A percentile compares a stretch with the other conserved stretches of the same genome.
Conservation (phyloP, 2,888 invertebrate species). For the Caenorhabditis sinica region DNA sequence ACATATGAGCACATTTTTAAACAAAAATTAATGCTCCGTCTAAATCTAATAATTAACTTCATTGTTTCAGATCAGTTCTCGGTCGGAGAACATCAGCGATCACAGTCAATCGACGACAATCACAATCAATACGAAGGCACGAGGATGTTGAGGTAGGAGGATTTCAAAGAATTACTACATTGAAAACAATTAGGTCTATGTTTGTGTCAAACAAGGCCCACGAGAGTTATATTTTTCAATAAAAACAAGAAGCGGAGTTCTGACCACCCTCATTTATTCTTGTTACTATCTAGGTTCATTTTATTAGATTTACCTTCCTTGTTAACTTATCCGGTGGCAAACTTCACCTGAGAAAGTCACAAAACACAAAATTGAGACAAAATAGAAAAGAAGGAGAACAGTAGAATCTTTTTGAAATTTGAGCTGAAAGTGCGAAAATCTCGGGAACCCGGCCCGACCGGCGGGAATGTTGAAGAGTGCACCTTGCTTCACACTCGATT, state of each 20-base stretch:
- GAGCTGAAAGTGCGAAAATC: conserved; percentile 53
- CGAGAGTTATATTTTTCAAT: not conserved
- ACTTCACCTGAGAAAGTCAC: not conserved
- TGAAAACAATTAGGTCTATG: not conserved
- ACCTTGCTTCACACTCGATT: conserved; percentile 28
- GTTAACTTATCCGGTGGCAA: not conserved
- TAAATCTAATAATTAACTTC: not conserved
- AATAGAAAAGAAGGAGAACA: conserved; percentile 6
- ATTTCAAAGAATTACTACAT: not conserved
- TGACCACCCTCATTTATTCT: no score
- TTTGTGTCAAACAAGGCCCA: not conserved
- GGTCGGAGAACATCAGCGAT: conserved; percentile 72
- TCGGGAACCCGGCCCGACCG: conserved; percentile 4
- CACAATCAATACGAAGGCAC: conserved; percentile 66
- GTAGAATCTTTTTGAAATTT: conserved; percentile 25
- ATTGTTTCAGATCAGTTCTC: conserved; percentile 72
- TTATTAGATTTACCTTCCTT: not conserved
- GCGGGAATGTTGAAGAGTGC: conserved; percentile 22
- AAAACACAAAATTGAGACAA: conserved; percentile 30
- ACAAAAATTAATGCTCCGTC: not conserved
- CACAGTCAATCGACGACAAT: conserved; percentile 71
- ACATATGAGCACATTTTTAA: no score
- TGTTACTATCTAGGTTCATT: not conserved
- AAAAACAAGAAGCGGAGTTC: not conserved
- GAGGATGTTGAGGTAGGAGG: conserved; percentile 66